phyloP scores from a whole-genome alignment of 2,113 vertebrate species.

The Probosciger aterrimus region DNA sequence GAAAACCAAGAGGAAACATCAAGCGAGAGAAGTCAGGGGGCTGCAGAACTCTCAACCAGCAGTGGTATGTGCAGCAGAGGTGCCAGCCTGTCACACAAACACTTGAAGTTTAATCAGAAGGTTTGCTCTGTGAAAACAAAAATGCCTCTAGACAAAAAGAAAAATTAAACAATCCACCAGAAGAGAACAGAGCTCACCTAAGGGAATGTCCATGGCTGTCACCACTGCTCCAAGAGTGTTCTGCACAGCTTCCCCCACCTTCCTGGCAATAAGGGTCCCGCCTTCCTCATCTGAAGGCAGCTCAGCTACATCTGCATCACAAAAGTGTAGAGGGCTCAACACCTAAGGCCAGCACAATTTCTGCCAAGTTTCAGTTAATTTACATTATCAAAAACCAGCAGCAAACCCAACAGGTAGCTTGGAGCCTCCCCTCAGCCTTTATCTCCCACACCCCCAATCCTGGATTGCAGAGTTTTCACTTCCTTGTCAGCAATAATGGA shows the following conservation, averaged over 20 bases:
- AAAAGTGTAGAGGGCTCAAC: neutral
- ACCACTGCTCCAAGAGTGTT: slow-evolving; percentile 94
- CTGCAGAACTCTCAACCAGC: neutral
- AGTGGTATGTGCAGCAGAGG: neutral
- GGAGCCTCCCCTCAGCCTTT: neutral
- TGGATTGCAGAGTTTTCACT: neutral
- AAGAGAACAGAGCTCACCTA: slow-evolving; percentile 78
- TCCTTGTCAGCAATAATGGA: neutral
- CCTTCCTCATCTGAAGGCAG: slow-evolving; percentile 90
- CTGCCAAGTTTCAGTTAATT: neutral
- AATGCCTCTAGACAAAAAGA: neutral
- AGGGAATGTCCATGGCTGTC: slow-evolving; percentile 95
- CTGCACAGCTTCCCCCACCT: slow-evolving; percentile 96
- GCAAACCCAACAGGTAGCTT: neutral
- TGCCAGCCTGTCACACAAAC: neutral
- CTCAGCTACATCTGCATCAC: slow-evolving; percentile 82
- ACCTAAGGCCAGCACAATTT: neutral
- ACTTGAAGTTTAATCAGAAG: neutral
- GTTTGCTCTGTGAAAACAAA: neutral
- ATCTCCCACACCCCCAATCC: neutral
- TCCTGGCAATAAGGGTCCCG: slow-evolving; percentile 91
- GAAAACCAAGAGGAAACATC: neutral
- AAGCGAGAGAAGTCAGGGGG: neutral
- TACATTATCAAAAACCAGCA: neutral
- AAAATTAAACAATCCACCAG: neutral